phyloP scores from a whole-genome alignment of 2,888 invertebrate species.

The Psococerastis gibbosa region DNA sequence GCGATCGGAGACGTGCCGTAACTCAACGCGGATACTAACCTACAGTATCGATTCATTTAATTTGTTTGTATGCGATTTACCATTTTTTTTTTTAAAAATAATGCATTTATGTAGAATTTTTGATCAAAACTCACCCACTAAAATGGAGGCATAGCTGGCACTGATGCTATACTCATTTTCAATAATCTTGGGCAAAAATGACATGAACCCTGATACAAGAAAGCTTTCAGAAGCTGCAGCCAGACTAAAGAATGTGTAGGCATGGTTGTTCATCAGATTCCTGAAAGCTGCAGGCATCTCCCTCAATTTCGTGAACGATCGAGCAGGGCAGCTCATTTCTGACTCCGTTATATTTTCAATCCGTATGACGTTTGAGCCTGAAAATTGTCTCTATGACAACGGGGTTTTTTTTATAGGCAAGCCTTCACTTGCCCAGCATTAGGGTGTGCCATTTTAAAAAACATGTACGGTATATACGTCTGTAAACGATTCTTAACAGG shows the following conservation, averaged over 20 bases:
- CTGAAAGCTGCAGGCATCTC: constrained; percentile 44
- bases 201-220: constrained; percentile 54
- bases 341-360: background rate
- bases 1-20: too few relatives aligned
- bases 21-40: too few relatives aligned
- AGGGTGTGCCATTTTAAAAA: too few relatives aligned
- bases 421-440: too few relatives aligned
- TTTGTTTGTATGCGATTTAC: too few relatives aligned
- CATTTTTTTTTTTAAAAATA: too few relatives aligned
- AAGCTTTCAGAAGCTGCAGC: constrained; percentile 61
- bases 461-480: too few relatives aligned
- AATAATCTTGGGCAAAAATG: constrained; percentile 63
- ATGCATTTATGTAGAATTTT: too few relatives aligned
- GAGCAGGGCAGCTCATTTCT: constrained; percentile 28
- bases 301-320: constrained; percentile 36
- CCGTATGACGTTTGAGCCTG: constrained; percentile 19
- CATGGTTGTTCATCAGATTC: constrained; percentile 49
- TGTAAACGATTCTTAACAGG: too few relatives aligned
- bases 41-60: too few relatives aligned
- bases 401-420: too few relatives aligned
- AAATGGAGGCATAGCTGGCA: constrained; percentile 50
- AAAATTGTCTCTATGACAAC: too few relatives aligned
- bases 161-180: constrained; percentile 66
- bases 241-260: constrained; percentile 57
- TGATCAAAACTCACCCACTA: constrained; percentile 55